These are phyloP conservation scores for Metopolophium dirhodum DNA, from an alignment of 1,140 invertebrate genomes.

Conservation along the genomic window DNA sequence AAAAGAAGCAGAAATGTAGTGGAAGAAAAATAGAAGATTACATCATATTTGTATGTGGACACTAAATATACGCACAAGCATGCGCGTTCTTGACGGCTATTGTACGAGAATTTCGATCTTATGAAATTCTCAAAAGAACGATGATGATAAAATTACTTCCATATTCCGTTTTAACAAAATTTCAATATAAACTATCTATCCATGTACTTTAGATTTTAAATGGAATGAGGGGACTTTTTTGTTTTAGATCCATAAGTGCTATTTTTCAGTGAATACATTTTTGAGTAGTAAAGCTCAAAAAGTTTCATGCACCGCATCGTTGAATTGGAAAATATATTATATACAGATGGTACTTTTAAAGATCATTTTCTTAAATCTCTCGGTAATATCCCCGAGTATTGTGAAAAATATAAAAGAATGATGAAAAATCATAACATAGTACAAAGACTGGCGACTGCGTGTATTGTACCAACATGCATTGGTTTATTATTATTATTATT, in stretches of 20 bases:
- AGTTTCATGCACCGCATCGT: background rate
- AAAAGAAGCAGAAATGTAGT: background rate
- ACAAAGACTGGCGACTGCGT: background rate
- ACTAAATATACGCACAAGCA: background rate
- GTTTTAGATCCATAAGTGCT: background rate
- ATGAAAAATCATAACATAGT: background rate
- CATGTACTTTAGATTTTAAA: background rate
- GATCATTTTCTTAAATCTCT: background rate
- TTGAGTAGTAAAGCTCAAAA: background rate
- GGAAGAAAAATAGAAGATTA: slow-evolving; percentile 10
- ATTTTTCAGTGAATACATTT: background rate
- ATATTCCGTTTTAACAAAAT: background rate
- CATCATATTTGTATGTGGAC: background rate
- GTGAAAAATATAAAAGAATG: background rate
- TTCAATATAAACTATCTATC: slow-evolving; percentile 6
- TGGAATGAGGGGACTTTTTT: background rate
- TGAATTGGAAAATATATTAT: background rate
- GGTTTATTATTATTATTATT: background rate
- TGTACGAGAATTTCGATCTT: background rate
- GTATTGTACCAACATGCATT: background rate
- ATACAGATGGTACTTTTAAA: background rate
- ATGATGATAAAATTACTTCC: background rate
- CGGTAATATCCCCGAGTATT: background rate
- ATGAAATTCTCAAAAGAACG: background rate
- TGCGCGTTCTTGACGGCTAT: background rate